phyloP scores from a whole-genome alignment of 1,140 invertebrate species.

The Semibalanus balanoides region DNA sequence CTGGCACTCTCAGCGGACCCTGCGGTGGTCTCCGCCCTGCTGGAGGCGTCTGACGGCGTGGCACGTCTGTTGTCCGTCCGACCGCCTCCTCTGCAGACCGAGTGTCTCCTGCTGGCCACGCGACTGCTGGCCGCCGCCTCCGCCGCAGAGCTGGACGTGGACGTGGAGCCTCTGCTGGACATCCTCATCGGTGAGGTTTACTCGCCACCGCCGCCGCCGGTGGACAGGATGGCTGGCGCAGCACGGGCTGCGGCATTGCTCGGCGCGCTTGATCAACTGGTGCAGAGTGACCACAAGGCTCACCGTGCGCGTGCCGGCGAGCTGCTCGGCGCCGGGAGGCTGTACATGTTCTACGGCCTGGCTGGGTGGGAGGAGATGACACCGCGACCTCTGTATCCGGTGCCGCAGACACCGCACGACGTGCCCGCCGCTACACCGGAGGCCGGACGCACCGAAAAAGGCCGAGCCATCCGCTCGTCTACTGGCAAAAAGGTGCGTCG shows the following conservation, averaged over 20 bases:
- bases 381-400: not conserved
- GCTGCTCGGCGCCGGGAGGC: not conserved
- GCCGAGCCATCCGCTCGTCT: not conserved
- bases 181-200: not conserved
- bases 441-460: not conserved
- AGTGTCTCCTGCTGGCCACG: not conserved
- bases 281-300: not conserved
- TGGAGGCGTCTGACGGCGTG: not conserved
- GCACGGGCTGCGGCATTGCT: not conserved
- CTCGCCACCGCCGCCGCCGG: not conserved
- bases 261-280: not conserved
- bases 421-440: not conserved
- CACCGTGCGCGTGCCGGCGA: not conserved
- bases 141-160: not conserved
- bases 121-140: not conserved
- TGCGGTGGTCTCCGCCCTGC: not conserved
- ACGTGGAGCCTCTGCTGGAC: not conserved
- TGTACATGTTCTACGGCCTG: not conserved
- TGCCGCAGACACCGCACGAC: not conserved
- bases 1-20: not conserved
- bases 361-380: not conserved
- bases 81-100: not conserved
- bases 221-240: not conserved
- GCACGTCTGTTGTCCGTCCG: not conserved
- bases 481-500: constrained; percentile 1